Base-by-base conservation (phyloP, 2,113 vertebrate genomes). In the Thunnus maccoyii region DNA sequence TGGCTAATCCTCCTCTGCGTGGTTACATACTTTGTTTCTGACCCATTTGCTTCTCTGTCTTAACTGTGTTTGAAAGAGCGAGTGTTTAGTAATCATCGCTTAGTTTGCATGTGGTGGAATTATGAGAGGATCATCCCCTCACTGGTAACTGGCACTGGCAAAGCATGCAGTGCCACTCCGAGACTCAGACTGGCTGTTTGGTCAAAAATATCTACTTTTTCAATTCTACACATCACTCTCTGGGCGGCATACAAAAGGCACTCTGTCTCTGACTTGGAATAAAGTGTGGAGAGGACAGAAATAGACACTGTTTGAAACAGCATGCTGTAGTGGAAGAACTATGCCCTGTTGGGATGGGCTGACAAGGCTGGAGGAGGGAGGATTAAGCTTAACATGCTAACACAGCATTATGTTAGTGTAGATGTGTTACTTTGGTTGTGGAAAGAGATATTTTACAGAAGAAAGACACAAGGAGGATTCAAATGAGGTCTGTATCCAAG, bases 231-330 rank as follows among this genome's bases (percentile, higher is more conserved):
- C 93, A 92, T 90, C 88, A 86, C 83, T 90, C 84, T 89, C 78
- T 88, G 88, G 83, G 87, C 85, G 50, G 86, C 88, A 78, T 69
- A 95, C 94, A 96, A 96, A 95, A 95, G 94, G 82, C 87, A 89
- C 91, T 94, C 93, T 96, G 94, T 96, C 85, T 94, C 57, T 36
- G 89, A 93, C 83, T 91, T 94, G 94, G 92, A 94, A 89, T 90
- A 92, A 88, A 84, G 76, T 90, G 87, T 81, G 82, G 88, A 87
- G 89, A 88, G 90, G 92, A 93, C 93, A 95, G 87, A 96, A 95
- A 95, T 94, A 95, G 93, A 93, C 89, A 83, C 88, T 68, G 86
- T 93, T 93, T 80, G 72, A 94, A 95, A 90, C 88, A 65, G 92
- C 88, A 84, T 83, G 89, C 92, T 89, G 90, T 85, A 91, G 91